A percentile compares a stretch with the other conserved stretches of the same genome.
These are phyloP conservation scores for Thysanoteuthis rhombus DNA, from an alignment of 2,888 invertebrate genomes.

Conservation along the genomic window DNA sequence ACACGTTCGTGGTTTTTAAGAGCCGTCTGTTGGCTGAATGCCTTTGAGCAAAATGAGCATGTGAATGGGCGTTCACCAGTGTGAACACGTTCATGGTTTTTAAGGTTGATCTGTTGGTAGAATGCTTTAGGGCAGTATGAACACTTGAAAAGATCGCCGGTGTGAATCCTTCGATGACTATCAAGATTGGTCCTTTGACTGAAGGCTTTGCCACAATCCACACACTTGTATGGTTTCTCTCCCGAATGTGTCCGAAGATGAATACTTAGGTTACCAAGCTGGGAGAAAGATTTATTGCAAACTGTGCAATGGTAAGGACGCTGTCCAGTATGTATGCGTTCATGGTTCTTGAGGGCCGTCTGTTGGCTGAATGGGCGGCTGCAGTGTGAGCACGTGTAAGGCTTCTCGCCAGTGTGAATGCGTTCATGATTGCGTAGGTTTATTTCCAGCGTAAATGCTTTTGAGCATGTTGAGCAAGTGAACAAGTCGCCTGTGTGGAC, in stretches of 20 bases:
- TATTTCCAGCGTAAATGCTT: conserved; percentile 1
- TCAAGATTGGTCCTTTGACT: conserved; percentile 22
- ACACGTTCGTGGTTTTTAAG: background rate
- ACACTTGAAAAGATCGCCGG: conserved; percentile 29
- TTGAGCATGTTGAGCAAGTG: background rate
- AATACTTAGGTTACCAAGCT: conserved; percentile 15
- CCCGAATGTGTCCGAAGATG: conserved; percentile 20
- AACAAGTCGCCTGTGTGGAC: conserved; percentile 16
- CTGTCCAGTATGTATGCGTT: conserved; percentile 17
- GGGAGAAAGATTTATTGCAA: conserved; percentile 1
- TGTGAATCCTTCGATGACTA: conserved; percentile 21
- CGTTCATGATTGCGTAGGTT: conserved; percentile 26
- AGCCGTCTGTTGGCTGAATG: conserved; percentile 25
- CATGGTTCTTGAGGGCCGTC: conserved; percentile 14
- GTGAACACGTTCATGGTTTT: conserved; percentile 1
- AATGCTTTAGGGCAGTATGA: conserved; percentile 21
- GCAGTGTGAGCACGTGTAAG: background rate
- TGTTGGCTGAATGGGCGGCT: conserved; percentile 25
- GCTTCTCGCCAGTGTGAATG: conserved; percentile 24
- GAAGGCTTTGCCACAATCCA: conserved; percentile 24
- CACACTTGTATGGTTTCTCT: conserved; percentile 18
- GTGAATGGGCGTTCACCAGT: conserved; percentile 13
- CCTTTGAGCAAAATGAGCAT: conserved; percentile 14
- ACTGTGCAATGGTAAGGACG: conserved; percentile 24
- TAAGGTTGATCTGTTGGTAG: conserved; percentile 29